Evolutionary conservation across 2,888 invertebrate genomes (phyloP), one percentile per base, ranked within the genome.

Genomic region (Galerucella calmariensis): DNA sequence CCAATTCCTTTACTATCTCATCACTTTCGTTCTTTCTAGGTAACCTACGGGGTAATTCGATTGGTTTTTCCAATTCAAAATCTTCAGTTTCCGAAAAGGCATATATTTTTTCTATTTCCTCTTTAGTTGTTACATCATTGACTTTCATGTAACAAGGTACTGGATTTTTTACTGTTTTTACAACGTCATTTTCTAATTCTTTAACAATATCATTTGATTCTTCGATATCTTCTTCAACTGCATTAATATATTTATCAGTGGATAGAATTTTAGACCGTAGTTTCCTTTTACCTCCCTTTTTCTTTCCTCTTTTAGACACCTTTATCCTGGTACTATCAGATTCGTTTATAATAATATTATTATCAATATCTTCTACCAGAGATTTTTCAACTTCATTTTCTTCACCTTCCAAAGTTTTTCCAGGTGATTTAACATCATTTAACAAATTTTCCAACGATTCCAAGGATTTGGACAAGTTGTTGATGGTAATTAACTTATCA

Each of bases 31-130:
- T 63, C 35, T 67, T 75, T 67, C 72, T 75, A 10, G 72, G 46
- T 24, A 74, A 51, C 44, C 76, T 74, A 20, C 61, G 68, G 14
- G 76, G 77, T 44, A 75, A 67, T 58, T 79, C 78, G 62, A 77
- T 51, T 2, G 78, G 77, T 46, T 73, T 75, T 44, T 79, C 77
- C n/a, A 76, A 68, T 63, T 78, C 77, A 11, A 76, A 61, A 66
- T 79, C 79, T 68, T 79, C 79, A 4, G 73, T 75, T 59, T 79
- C 79, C n/a, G 76, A 74, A 59, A 79, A 79, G 14, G 75, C 74
- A 48, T 79, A 79, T 35, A 79, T 76, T 44, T 73, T 75, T 58
- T 79, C 79, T 46, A 77, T 74, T 62, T 79, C 79, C 46, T 67
- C 68, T 70, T 69, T 76, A 24, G 14, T 41, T 41, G 35, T 58